A percentile compares a stretch with the other conserved stretches of the same genome.
phyloP scores from a whole-genome alignment of 2,113 vertebrate genomes.

The Thamnaconus septentrionalis region DNA sequence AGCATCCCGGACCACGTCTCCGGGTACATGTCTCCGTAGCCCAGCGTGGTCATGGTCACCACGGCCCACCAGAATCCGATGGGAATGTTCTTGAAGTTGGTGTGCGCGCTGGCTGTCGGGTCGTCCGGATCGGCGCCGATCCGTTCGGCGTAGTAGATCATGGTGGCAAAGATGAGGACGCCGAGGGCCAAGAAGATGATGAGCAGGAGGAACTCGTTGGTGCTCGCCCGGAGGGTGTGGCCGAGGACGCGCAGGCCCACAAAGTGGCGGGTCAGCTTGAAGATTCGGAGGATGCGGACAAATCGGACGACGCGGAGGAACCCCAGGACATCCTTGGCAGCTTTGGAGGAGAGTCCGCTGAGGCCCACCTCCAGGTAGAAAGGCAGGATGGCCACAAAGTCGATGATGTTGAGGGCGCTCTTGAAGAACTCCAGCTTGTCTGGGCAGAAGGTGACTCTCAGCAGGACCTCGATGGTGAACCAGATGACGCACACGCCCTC shows the following conservation, averaged over 20 bases:
- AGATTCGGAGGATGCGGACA: slow-evolving; percentile 92
- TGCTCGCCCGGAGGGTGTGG: slow-evolving; percentile 91
- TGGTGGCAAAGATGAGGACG: slow-evolving; percentile 94
- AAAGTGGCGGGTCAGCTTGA: slow-evolving; percentile 94
- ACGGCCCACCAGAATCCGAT: slow-evolving; percentile 99
- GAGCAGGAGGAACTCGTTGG: slow-evolving; percentile 94
- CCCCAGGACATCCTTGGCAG: slow-evolving; percentile 94
- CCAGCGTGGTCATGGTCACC: slow-evolving; percentile 94
- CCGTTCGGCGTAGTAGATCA: slow-evolving; percentile 96
- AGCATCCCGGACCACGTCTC: slow-evolving; percentile 97
- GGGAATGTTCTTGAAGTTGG: slow-evolving; percentile 95
- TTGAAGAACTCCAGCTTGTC: slow-evolving; percentile 93
- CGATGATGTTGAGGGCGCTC: slow-evolving; percentile 93
- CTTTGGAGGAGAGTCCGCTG: slow-evolving; percentile 90
- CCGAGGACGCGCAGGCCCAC: slow-evolving; percentile 91
- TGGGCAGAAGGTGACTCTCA: slow-evolving; percentile 92
- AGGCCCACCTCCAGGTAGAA: slow-evolving; percentile 93
- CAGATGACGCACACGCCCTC: slow-evolving; percentile 96
- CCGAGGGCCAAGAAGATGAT: slow-evolving; percentile 95
- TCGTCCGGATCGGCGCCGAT: slow-evolving; percentile 89
- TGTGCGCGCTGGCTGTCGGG: slow-evolving; percentile 87
- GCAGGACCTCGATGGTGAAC: slow-evolving; percentile 96
- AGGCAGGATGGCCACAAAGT: slow-evolving; percentile 94
- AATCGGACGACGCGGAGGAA: slow-evolving; percentile 92
- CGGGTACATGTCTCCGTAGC: slow-evolving; percentile 96